These are phyloP conservation scores for Sycophila texana DNA, from an alignment of 2,888 invertebrate species.

Conservation along the genomic window DNA sequence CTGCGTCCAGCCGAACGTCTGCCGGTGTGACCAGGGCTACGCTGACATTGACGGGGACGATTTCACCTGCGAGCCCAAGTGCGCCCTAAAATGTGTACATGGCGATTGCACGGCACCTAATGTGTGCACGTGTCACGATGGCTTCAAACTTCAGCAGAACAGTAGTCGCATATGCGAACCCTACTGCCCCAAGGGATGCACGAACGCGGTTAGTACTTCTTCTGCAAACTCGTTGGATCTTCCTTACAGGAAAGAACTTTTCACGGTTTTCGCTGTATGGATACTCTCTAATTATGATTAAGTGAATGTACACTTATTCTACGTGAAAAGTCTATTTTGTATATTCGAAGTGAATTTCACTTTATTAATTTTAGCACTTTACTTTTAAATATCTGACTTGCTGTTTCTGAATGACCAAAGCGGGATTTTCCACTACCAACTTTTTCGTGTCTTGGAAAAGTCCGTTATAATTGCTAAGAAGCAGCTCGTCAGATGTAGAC, in stretches of 20 bases:
- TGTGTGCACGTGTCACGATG: slow-evolving; percentile 68
- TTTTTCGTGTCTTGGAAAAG: background rate
- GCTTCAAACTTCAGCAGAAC: slow-evolving; percentile 60
- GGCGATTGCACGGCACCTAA: slow-evolving; percentile 75
- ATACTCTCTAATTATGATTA: no score
- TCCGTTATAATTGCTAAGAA: no score
- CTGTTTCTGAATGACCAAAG: no score
- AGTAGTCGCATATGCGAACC: slow-evolving; percentile 49
- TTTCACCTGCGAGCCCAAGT: slow-evolving; percentile 63
- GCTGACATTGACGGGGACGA: slow-evolving; percentile 54
- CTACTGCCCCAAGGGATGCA: slow-evolving; percentile 23
- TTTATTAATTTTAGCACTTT: no score
- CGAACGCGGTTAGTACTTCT: slow-evolving; percentile 39
- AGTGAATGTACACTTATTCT: no score
- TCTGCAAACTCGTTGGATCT: background rate
- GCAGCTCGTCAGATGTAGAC: no score
- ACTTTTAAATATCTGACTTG: no score
- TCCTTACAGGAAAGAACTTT: no score
- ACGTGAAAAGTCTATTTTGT: no score
- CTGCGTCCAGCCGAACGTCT: slow-evolving; percentile 64
- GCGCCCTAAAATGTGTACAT: slow-evolving; percentile 45
- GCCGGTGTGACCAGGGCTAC: slow-evolving; percentile 64
- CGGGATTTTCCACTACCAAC: no score
- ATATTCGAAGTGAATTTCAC: no score
- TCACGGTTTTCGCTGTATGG: no score